Evolutionary conservation across 1,140 invertebrate genomes (phyloP), one percentile per base, ranked within the genome.

Genomic region (Luehdorfia chinensis): DNA sequence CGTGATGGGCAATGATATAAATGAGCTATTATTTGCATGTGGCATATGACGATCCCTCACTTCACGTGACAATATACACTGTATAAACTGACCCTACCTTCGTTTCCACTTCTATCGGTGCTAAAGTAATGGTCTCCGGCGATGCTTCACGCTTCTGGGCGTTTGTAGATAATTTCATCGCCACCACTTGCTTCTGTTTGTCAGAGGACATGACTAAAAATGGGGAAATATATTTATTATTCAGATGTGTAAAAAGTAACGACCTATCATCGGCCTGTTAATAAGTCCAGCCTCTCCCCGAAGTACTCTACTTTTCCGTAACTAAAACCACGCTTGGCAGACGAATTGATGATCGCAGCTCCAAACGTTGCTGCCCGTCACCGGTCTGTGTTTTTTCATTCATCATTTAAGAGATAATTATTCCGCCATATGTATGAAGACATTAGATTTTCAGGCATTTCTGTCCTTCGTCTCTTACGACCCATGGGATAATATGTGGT

Each of bases 61-160:
- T n/a, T n/a, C n/a, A n/a, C n/a, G n/a, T n/a, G n/a, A n/a, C n/a
- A n/a, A n/a, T n/a, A n/a, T n/a, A n/a, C n/a, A n/a, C n/a, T n/a
- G n/a, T n/a, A n/a, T n/a, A n/a, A n/a, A n/a, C 16, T 12, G 18
- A 4, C n/a, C 18, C 34, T 37, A 76, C 75, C 73, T 75, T 73
- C 37, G 50, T 52, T 37, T 74, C 68, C 3, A 61, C 39, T 25
- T 70, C 61, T 25, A 70, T 37, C 3, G 62, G 33, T 13, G 48
- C 47, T 50, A 77, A 52, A 37, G 63, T 28, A 16, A 75, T 69
- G 7, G 63, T 50, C 27, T 77, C 23, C 1, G 25, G 21, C 1
- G 21, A 5, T 5, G 58, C 47, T 5, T 59, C 58, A 39, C 59
- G 57, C 43, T 50, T 72, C 33, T 76, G 68, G 2, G 44, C 63